Evolutionary conservation across 2,797 vertebrate species (phyloP), one percentile per base, ranked within the genome.

Genomic region (Rhinella marina): DNA sequence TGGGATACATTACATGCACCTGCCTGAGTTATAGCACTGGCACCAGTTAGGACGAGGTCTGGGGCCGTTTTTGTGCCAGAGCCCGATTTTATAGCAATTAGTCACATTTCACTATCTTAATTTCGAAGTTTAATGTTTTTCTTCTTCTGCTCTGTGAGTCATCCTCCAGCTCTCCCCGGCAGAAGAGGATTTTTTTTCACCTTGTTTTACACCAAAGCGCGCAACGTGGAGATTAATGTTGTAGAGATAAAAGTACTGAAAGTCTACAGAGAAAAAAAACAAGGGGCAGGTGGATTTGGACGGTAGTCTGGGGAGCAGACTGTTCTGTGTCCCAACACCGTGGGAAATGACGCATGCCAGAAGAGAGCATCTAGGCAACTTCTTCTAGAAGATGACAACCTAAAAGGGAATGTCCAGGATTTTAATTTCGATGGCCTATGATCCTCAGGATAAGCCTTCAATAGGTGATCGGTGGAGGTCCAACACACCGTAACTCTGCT

Each of bases 41-140:
- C 64, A 70, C 82, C 54, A 59, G 21, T 17, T 7, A 59, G 50
- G 23, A 73, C 14, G 66, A 10, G 7, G 27, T 41, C 16, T 32
- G 23, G 32, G 9, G 21, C 29, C 56, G 9, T 75, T 19, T 16
- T 48, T 27, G 56, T 41, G 32, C 72, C 72, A 76, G 23, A 19
- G 17, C 9, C 72, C 77, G n/a, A 64, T 77, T 62, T 50, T 64
- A 27, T 17, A 27, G 83, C 16, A 75, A 48, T 85, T 85, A 76
- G 57, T 85, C 83, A 85, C 57, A 25, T 76, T 17, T 76, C 72
- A 52, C 56, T 76, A 85, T 77, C 83, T 77, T 62, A 76, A 61
- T 50, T 12, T 62, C 25, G 41, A 7, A 7, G 57, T 48, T 62
- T 61, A 81, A 76, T 62, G 56, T 76, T 77, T 75, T 59, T 57